These are phyloP conservation scores for Ophraella communa DNA, from an alignment of 2,888 invertebrate genomes.

Conservation along the genomic window DNA sequence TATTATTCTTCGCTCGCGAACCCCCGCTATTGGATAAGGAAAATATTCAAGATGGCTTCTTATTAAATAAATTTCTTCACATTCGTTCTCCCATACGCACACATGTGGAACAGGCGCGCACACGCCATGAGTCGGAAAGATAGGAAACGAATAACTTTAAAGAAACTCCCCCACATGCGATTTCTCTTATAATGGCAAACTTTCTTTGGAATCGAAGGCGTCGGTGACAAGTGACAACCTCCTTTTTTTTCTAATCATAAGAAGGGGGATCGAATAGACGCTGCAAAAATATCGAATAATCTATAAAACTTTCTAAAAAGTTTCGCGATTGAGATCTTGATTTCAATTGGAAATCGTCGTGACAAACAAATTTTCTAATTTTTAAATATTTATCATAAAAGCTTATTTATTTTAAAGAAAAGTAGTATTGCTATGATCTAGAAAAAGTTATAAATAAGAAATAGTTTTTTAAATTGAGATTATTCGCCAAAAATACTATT, in stretches of 20 bases:
- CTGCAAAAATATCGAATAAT: too few species aligned
- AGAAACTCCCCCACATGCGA: constrained; percentile 41
- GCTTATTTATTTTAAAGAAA: too few species aligned
- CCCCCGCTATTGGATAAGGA: constrained; percentile 44
- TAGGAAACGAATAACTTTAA: constrained; percentile 37
- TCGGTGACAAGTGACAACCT: not conserved
- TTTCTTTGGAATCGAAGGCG: constrained; percentile 18
- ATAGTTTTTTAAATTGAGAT: too few species aligned
- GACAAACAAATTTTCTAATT: too few species aligned
- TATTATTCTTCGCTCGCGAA: constrained; percentile 37
- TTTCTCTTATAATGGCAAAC: constrained; percentile 20
- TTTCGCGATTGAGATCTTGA: too few species aligned
- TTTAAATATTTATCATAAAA: too few species aligned
- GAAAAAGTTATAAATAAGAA: too few species aligned
- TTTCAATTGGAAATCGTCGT: too few species aligned
- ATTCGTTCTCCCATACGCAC: constrained; percentile 45
- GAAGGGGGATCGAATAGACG: not conserved
- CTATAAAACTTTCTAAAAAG: too few species aligned
- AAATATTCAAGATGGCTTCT: constrained; percentile 45
- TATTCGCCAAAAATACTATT: too few species aligned
- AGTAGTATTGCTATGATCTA: too few species aligned
- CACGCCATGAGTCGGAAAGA: constrained; percentile 38
- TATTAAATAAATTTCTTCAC: constrained; percentile 36
- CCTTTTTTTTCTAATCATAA: not conserved
- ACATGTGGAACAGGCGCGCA: constrained; percentile 41